These are phyloP conservation scores for Psittacus erithacus DNA, from an alignment of 2,113 vertebrate genomes.

Conservation along the genomic window DNA sequence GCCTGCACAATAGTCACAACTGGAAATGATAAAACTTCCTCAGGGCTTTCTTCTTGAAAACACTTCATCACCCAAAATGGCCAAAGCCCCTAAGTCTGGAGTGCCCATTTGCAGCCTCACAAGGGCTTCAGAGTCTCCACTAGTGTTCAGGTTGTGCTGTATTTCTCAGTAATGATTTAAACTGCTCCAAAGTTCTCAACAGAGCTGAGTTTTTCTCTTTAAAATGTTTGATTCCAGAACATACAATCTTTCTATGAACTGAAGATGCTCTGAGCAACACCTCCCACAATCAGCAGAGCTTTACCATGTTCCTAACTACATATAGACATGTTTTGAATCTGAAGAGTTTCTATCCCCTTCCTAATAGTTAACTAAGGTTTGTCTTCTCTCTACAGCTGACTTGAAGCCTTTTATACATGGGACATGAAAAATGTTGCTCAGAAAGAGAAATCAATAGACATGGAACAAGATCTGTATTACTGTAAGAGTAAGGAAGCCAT, in stretches of 20 bases:
- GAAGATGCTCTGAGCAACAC: not conserved
- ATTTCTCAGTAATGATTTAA: fast-evolving
- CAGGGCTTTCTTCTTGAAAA: not conserved
- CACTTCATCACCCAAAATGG: not conserved
- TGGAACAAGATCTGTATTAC: not conserved
- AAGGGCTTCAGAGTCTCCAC: not conserved
- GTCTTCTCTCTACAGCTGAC: not conserved
- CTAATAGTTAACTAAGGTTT: not conserved
- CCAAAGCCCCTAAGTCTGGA: not conserved
- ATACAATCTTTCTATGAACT: not conserved
- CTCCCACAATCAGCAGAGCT: not conserved
- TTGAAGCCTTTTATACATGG: not conserved
- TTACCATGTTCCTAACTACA: fast-evolving
- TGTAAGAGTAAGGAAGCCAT: not conserved
- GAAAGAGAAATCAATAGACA: not conserved
- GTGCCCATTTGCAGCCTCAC: not conserved
- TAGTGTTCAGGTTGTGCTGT: fast-evolving
- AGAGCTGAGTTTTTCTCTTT: fast-evolving
- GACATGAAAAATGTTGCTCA: not conserved
- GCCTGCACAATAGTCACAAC: not conserved
- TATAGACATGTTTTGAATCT: fast-evolving
- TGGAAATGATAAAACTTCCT: fast-evolving
- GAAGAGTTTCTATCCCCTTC: not conserved
- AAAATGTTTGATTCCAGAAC: not conserved
- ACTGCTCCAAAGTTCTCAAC: not conserved